phyloP scores from a whole-genome alignment of 1,140 invertebrate genomes.

The Drosophila burlai region DNA sequence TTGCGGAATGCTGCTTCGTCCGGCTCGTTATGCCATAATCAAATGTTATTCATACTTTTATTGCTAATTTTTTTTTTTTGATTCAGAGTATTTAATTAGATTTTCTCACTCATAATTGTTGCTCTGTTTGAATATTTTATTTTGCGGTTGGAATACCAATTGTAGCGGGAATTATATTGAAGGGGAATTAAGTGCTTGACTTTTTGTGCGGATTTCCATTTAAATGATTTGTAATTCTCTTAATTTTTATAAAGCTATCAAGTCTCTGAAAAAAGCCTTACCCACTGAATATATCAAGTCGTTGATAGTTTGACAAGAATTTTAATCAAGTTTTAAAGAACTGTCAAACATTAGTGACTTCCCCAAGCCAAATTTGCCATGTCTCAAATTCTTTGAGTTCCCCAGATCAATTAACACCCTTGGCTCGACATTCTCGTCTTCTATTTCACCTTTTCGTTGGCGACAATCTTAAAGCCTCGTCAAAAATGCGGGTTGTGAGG shows the following conservation, averaged over 20 bases:
- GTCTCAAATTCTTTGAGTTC: constrained; percentile 29
- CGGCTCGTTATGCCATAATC: constrained; percentile 21
- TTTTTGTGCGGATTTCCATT: neutral
- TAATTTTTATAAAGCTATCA: neutral
- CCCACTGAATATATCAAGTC: too few relatives aligned
- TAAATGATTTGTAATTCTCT: neutral
- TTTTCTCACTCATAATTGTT: constrained; percentile 28
- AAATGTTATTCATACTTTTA: constrained; percentile 29
- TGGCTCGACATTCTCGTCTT: constrained; percentile 23
- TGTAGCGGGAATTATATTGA: constrained; percentile 5
- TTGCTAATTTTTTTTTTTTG: constrained; percentile 16
- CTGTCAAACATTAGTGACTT: neutral
- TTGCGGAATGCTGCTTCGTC: constrained; percentile 9
- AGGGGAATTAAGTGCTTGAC: neutral
- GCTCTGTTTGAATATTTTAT: constrained; percentile 19
- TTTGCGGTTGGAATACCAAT: neutral
- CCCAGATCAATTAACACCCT: constrained; percentile 43
- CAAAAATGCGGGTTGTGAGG: constrained; percentile 54
- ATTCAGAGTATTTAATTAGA: constrained; percentile 25
- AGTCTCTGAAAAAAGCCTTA: neutral
- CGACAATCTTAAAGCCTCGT: constrained; percentile 54
- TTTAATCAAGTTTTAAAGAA: neutral
- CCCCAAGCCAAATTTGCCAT: neutral
- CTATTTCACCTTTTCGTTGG: constrained; percentile 27
- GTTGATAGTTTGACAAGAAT: neutral